Base-by-base conservation (phyloP, 2,797 vertebrate species). In the Pseudochirops cupreus region DNA sequence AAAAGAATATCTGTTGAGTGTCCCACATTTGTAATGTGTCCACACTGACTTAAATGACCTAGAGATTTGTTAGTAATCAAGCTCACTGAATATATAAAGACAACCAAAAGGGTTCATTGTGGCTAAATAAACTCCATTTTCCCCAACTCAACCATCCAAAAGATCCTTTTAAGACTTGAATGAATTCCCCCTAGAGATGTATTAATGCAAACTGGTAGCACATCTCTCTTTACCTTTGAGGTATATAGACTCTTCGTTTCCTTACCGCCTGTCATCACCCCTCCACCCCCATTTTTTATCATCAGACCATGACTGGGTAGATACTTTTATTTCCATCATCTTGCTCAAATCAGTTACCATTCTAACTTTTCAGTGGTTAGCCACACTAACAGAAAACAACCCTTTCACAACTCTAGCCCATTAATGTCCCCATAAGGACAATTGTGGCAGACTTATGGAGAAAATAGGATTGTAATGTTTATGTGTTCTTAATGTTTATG, bases 401-500 rank as follows among this genome's bases (percentile, higher is more conserved):
- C 31, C 92, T 95, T 96, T 97, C 96, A 96, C 87, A 62, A 92
- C 57, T 56, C 96, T 96, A 96, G 93, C 90, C 96, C 97, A 97
- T 97, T 96, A 96, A 97, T 95, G 93, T 97, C 90, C 92, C 82
- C 53, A 94, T 97, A 95, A 97, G 97, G 94, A 95, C 95, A 96
- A 97, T 97, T 97, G 95, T 95, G 95, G 97, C 93, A 6, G 33
- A 97, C 96, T 97, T 97, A 94, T 1, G n/a, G 95, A 50, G 46
- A 4, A 97, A 96, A 96, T 91, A 74, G 67, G 92, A 94, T 96
- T 62, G 94, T 97, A 97, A 98, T 95, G 53, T 96, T 96, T 95
- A 97, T 96, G 94, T 96, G 92, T 97, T 98, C 97, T 97, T 98
- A 98, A 98, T 98, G 54, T 97, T 98, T 97, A 97, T 98, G 92